phyloP scores from a whole-genome alignment of 2,888 invertebrate species.

The Fragum fragum region DNA sequence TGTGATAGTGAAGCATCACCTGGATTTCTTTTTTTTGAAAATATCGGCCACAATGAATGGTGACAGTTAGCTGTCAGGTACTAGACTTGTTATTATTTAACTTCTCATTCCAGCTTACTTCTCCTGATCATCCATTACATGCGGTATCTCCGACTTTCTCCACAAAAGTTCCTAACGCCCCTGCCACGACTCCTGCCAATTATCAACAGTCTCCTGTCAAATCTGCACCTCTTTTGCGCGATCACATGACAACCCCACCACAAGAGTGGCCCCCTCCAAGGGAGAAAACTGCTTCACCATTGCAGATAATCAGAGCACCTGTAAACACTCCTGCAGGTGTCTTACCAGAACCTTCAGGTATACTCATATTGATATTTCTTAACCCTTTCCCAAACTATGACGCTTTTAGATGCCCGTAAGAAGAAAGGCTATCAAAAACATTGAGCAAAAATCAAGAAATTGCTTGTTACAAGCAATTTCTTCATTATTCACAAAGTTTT shows the following conservation, averaged over 20 bases:
- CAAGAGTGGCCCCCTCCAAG: conserved; percentile 51
- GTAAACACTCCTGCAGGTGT: conserved; percentile 69
- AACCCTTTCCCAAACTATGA: too few relatives aligned
- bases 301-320: conserved; percentile 67
- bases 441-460: too few relatives aligned
- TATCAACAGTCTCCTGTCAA: conserved; percentile 66
- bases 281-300: conserved; percentile 59
- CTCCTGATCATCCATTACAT: conserved; percentile 50
- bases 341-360: conserved; percentile 67
- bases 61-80: too few relatives aligned
- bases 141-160: conserved; percentile 73
- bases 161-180: conserved; percentile 75
- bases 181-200: conserved; percentile 75
- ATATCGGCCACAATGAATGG: too few relatives aligned
- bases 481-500: too few relatives aligned
- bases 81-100: too few relatives aligned
- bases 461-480: too few relatives aligned
- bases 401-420: too few relatives aligned
- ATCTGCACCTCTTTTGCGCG: conserved; percentile 58
- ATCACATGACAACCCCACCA: conserved; percentile 48
- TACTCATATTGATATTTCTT: too few relatives aligned
- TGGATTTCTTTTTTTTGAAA: too few relatives aligned
- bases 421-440: too few relatives aligned
- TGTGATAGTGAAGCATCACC: too few relatives aligned
- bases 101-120: conserved; percentile 11